A percentile compares a stretch with the other conserved stretches of the same genome.
Evolutionary conservation across 2,888 invertebrate species (phyloP).

Genomic region (Cheilosia pagana): DNA sequence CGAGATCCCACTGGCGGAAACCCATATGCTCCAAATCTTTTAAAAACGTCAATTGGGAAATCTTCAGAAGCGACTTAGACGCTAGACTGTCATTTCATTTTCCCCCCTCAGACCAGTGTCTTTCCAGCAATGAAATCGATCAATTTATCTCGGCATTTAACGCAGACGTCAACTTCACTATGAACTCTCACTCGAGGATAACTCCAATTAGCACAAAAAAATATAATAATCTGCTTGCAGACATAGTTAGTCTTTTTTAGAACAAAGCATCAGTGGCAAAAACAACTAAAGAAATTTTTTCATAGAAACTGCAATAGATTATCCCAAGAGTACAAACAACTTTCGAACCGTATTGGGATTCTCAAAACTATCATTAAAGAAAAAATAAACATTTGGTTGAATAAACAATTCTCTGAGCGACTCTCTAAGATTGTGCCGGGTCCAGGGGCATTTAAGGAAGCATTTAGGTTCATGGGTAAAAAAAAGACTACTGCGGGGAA

Average conservation of each 20-base stretch:
- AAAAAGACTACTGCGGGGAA: neutral
- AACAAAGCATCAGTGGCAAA: neutral
- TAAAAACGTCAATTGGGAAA: neutral
- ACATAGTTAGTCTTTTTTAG: neutral
- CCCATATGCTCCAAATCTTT: neutral
- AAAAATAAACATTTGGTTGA: slow-evolving; percentile 9
- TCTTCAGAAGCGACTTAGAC: neutral
- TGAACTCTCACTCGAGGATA: neutral
- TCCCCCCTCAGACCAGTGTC: neutral
- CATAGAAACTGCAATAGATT: neutral
- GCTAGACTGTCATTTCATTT: neutral
- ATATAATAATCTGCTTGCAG: too few relatives aligned
- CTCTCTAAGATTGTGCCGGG: neutral
- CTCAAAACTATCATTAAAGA: slow-evolving; percentile 7
- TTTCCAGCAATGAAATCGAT: neutral
- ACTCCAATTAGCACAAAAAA: too few relatives aligned
- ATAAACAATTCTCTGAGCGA: neutral
- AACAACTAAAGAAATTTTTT: slow-evolving; percentile 1
- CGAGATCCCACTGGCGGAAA: neutral
- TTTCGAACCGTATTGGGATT: neutral
- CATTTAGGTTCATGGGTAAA: slow-evolving; percentile 1
- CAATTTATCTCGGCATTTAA: neutral
- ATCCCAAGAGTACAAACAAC: neutral
- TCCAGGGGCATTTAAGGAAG: slow-evolving; percentile 7
- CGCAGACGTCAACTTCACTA: too few relatives aligned